These are phyloP conservation scores for Anoncus sp. DNA, from an alignment of 2,888 invertebrate species.

Conservation along the genomic window DNA sequence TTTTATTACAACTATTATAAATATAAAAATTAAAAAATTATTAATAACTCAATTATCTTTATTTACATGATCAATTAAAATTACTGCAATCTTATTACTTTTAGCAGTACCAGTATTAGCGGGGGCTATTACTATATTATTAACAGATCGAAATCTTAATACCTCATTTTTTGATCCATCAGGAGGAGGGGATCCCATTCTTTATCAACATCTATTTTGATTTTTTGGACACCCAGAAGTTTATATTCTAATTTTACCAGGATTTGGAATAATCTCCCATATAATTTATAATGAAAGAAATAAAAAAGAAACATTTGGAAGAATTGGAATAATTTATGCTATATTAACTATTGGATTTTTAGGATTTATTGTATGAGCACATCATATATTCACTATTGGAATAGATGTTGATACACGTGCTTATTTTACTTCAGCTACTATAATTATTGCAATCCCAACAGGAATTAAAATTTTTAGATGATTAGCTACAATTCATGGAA, in stretches of 20 bases:
- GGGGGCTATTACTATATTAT: constrained; percentile 91
- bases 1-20: constrained; percentile 91
- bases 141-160: constrained; percentile 92
- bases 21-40: constrained; percentile 87
- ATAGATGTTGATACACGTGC: constrained; percentile 94
- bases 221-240: constrained; percentile 96
- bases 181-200: constrained; percentile 92
- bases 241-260: constrained; percentile 93
- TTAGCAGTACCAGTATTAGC: constrained; percentile 91
- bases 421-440: constrained; percentile 93
- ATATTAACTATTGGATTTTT: constrained; percentile 92
- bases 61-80: constrained; percentile 90
- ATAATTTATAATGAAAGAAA: constrained; percentile 90
- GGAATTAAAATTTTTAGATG: constrained; percentile 94
- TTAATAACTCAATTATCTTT: constrained; percentile 88
- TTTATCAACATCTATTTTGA: constrained; percentile 94
- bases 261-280: constrained; percentile 93
- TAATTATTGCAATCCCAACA: constrained; percentile 94
- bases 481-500: constrained; percentile 87
- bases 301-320: constrained; percentile 90
- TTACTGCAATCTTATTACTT: constrained; percentile 87
- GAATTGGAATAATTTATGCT: constrained; percentile 92
- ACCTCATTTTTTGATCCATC: constrained; percentile 92
- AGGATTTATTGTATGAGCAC: constrained; percentile 94
- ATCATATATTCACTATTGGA: constrained; percentile 94